Evolutionary conservation across 2,797 vertebrate genomes (phyloP), one percentile per base, ranked within the genome.

Genomic region (Alcedo quadribrachys): DNA sequence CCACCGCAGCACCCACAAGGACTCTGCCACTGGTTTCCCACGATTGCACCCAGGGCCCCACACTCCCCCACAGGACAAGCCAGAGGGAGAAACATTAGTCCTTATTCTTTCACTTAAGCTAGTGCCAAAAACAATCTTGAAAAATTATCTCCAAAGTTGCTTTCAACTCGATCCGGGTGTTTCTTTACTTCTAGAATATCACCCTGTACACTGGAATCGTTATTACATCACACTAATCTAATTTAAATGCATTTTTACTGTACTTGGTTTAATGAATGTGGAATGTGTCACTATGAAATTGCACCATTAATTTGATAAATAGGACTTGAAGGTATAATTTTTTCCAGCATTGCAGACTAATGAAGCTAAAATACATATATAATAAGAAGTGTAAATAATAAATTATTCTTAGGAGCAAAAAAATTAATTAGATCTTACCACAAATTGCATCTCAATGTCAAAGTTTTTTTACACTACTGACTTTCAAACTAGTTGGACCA

Each of bases 311-410:
- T 98, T 98, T 98, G 98, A 98, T 98, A 98, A 98, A 98, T 98
- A 98, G 98, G 98, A 98, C 98, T 98, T 97, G 97, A 98, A 98
- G 98, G 98, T 98, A 98, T 98, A 98, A 98, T 98, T 98, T 98
- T 98, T 98, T 98, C 97, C 98, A 98, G 97, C 97, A 98, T 97
- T 98, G 97, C 97, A 97, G 97, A 97, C 98, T 98, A 98, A 98
- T 98, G 98, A 98, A 98, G 98, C 98, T 98, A 98, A 98, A 98
- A 98, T 98, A 98, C 98, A 98, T 98, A 98, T 98, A 98, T 98
- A 98, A 98, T 98, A 98, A 98, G 97, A 98, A 98, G 97, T 98
- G 97, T 98, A 98, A 98, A 98, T 98, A 98, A 98, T 98, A 98
- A 98, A 98, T 98, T 98, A 98, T 98, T 98, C 98, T 98, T 98